Conservation (phyloP, 2,797 vertebrate genomes). For the Okamejei kenojei region DNA sequence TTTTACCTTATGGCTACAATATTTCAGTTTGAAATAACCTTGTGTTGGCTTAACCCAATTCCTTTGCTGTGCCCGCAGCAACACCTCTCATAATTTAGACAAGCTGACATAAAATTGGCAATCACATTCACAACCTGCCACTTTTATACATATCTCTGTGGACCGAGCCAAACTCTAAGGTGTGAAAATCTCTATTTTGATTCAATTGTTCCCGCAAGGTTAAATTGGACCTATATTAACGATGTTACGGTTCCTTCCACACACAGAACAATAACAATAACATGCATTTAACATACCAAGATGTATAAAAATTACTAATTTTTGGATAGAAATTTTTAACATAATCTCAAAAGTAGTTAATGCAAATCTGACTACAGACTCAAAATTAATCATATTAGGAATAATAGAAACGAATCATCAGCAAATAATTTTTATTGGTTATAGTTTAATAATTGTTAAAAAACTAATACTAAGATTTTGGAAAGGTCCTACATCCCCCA, state of each 20-base stretch:
- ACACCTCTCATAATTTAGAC: not conserved
- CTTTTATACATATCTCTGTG: not conserved
- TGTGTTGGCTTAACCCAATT: constrained; percentile 10
- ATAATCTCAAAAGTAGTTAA: no score
- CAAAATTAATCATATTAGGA: no score
- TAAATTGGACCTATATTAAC: no score
- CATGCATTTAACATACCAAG: not conserved
- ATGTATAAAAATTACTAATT: no score
- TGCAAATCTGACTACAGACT: no score
- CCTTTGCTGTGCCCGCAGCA: not conserved
- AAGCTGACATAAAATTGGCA: not conserved
- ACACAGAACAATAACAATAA: not conserved
- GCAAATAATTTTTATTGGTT: no score
- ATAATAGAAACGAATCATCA: no score
- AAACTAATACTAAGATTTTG: no score
- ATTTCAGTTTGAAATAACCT: not conserved
- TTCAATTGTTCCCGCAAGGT: not conserved
- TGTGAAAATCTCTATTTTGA: not conserved
- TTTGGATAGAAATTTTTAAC: no score
- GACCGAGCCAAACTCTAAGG: not conserved
- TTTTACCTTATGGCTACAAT: not conserved
- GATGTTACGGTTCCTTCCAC: not conserved
- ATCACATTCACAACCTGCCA: not conserved
- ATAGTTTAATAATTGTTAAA: no score
- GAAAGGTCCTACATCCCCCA: no score